A percentile compares a stretch with the other conserved stretches of the same genome.
These are phyloP conservation scores for Scatophagus argus DNA, from an alignment of 2,113 vertebrate species.

Conservation along the genomic window DNA sequence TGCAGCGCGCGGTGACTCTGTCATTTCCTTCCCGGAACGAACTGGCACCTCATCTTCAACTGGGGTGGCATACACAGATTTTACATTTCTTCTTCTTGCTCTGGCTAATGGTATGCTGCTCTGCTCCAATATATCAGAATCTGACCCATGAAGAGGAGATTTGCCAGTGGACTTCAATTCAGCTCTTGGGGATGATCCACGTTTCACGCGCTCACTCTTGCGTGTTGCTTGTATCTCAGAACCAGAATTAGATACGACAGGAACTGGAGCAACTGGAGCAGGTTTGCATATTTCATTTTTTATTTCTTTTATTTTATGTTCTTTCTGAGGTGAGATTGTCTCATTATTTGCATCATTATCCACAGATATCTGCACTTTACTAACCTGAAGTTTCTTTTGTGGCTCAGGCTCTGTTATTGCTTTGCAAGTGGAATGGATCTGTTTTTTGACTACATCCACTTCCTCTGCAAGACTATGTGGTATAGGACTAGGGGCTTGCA, in stretches of 20 bases:
- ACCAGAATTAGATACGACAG: conserved; percentile 56
- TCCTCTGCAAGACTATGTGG: conserved; percentile 75
- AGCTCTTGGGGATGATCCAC: conserved; percentile 92
- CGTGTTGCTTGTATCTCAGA: conserved; percentile 92
- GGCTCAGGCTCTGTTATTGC: conserved; percentile 58
- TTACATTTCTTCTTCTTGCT: conserved; percentile 93
- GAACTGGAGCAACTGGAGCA: conserved; percentile 76
- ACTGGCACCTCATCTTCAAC: conserved; percentile 87
- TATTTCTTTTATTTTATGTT: conserved; percentile 79
- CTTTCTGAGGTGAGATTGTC: conserved; percentile 83
- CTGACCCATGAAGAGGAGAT: conserved; percentile 89
- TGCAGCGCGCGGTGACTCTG: conserved; percentile 88
- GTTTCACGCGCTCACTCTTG: conserved; percentile 96
- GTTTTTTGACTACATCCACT: conserved; percentile 78
- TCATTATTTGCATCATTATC: conserved; percentile 84
- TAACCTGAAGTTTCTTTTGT: conserved; percentile 74
- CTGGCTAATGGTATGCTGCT: conserved; percentile 87
- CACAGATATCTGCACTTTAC: conserved; percentile 63
- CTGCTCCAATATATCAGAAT: conserved; percentile 87
- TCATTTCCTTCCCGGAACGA: conserved; percentile 86
- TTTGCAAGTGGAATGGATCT: conserved; percentile 59
- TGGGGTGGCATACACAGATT: conserved; percentile 93
- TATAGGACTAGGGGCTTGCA: conserved; percentile 59
- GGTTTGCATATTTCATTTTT: conserved; percentile 92
- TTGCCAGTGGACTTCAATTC: conserved; percentile 90